Evolutionary conservation across 2,797 vertebrate genomes (phyloP).

Genomic region (Typhlichthys eigenmanni): DNA sequence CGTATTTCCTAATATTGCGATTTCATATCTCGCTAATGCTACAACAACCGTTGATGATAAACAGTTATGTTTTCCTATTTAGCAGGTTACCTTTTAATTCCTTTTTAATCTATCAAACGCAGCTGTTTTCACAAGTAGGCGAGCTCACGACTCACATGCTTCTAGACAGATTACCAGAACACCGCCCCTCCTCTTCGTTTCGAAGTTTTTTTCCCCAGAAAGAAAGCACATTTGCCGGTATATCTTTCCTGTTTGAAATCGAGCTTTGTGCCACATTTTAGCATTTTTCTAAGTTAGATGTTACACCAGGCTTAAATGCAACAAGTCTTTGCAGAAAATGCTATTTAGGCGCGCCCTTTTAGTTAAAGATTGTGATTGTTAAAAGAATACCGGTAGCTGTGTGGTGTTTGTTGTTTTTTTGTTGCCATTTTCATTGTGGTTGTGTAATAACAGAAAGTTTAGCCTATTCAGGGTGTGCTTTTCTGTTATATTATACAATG

Average conservation of each 20-base stretch:
- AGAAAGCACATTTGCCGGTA: background rate
- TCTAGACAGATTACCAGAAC: constrained; percentile 13
- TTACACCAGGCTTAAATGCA: background rate
- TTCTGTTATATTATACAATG: too few species aligned
- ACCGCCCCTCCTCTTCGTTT: constrained; percentile 35
- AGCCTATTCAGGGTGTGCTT: too few species aligned
- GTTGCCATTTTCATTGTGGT: too few species aligned
- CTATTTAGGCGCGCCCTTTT: background rate
- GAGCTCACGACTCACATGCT: constrained; percentile 70
- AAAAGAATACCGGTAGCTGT: too few species aligned
- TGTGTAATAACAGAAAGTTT: too few species aligned
- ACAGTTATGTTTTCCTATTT: background rate
- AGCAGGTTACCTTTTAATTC: background rate
- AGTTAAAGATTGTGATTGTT: too few species aligned
- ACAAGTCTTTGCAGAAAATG: background rate
- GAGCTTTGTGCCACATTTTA: background rate
- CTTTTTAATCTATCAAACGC: background rate
- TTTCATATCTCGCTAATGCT: constrained; percentile 12
- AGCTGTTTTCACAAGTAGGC: constrained; percentile 16
- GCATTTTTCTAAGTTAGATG: background rate
- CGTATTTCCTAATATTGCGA: constrained; percentile 45
- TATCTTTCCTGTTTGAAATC: background rate
- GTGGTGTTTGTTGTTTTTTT: too few species aligned
- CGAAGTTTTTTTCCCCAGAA: constrained; percentile 5
- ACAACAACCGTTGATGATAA: background rate